Base-by-base conservation (phyloP, 2,888 invertebrate genomes). In the Ganaspis brasiliensis region DNA sequence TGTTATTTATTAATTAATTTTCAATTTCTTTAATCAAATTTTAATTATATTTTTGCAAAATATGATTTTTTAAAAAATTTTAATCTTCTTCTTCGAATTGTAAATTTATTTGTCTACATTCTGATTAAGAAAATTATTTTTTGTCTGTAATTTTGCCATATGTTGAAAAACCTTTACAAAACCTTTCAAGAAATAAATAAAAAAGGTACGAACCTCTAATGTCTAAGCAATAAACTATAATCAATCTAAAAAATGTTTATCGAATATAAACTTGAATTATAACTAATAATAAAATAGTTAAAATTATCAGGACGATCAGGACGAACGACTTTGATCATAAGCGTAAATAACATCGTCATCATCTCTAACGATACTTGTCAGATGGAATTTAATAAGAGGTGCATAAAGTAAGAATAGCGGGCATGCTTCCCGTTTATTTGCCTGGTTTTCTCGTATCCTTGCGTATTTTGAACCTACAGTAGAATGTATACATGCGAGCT, bases 371-470 rank as follows among this genome's bases (percentile, higher is more conserved):
- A 85, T 85, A 82, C 83, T 84, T 83, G 81, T 83, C 80, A 78
- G 79, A 73, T 80, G 86, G 87, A 87, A 87, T 86, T 87, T 87
- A 88, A 88, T 88, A 88, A 87, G 87, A 85, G 82, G 84, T 79
- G 82, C 86, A 26, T 86, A 85, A 87, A 86, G 83, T 83, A 85
- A 81, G 78, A 26, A 70, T 63, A 26, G 37, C 37, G 35, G n/a
- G 76, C 81, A 73, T 81, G 78, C 81, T 81, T 81, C 77, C 81
- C 82, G 87, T 81, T 84, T 84, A 83, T 85, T 85, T 83, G 81
- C 83, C 80, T 79, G 74, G 77, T 78, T 78, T 80, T 79, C 57
- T 75, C 76, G 61, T 63, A 56, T 76, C 72, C 75, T 75, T 10
- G 35, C 24, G 45, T 67, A 26, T 9, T 67, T 67, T 45, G 19